phyloP scores from a whole-genome alignment of 2,888 invertebrate species.

The Aphodius sticticus region DNA sequence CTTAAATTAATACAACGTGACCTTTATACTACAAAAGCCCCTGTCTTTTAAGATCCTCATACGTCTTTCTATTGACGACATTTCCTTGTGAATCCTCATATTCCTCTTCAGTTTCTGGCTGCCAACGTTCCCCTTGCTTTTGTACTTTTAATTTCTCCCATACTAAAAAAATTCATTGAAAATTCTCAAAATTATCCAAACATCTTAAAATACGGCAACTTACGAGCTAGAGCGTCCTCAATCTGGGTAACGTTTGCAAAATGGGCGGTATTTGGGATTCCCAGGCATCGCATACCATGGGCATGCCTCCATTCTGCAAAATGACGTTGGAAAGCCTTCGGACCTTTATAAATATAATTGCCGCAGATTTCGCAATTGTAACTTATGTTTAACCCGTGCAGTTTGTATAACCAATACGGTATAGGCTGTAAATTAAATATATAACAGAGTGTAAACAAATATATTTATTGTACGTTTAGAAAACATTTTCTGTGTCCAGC shows the following conservation, averaged over 20 bases:
- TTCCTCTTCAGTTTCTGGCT: constrained; percentile 97
- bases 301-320: constrained; percentile 94
- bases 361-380: constrained; percentile 99
- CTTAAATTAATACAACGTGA: no score
- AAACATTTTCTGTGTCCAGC: no score
- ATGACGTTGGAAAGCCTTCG: constrained; percentile 99
- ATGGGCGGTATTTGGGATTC: constrained; percentile 99
- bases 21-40: constrained; percentile 78
- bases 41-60: constrained; percentile 97
- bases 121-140: constrained; percentile 95
- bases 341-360: constrained; percentile 97
- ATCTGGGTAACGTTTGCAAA: constrained; percentile 99
- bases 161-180: constrained; percentile 63
- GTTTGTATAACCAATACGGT: constrained; percentile 98
- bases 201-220: constrained; percentile 57
- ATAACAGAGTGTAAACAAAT: no score
- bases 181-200: constrained; percentile 19
- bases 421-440: constrained; percentile 62
- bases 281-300: constrained; percentile 97
- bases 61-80: constrained; percentile 98
- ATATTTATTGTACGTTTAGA: no score
- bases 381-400: constrained; percentile 98
- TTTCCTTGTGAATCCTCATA: constrained; percentile 99
- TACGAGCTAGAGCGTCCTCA: constrained; percentile 93
- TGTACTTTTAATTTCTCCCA: constrained; percentile 98